Evolutionary conservation across 2,888 invertebrate species (phyloP).

Genomic region (Tipula vernalis): DNA sequence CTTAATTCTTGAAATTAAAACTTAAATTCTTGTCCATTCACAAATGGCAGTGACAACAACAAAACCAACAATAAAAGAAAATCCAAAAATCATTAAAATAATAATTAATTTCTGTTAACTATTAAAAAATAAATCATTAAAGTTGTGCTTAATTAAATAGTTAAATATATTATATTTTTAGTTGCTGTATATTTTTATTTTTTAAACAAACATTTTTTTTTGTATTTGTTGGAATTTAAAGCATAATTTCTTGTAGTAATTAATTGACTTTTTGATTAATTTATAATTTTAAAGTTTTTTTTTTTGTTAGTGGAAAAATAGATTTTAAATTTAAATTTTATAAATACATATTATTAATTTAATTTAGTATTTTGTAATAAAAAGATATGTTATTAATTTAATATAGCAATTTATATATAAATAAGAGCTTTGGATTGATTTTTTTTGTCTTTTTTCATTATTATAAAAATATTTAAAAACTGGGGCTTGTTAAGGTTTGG

Average conservation of each 20-base stretch:
- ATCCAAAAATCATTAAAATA: background rate
- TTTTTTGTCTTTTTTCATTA: background rate
- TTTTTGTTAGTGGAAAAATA: conserved; percentile 1
- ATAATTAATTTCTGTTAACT: background rate
- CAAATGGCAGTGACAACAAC: no score
- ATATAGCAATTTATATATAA: background rate
- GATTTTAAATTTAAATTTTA: conserved; percentile 4
- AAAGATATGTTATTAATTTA: background rate
- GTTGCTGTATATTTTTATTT: background rate
- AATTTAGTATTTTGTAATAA: background rate
- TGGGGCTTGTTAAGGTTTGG: background rate
- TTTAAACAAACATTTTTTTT: background rate
- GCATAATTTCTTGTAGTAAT: background rate
- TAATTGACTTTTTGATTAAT: conserved; percentile 4
- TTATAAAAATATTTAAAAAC: background rate
- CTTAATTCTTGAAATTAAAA: no score
- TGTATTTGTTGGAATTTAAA: background rate
- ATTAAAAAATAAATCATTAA: background rate
- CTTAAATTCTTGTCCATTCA: no score
- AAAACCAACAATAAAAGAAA: background rate
- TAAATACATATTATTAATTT: background rate
- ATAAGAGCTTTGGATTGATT: background rate
- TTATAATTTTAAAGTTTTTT: background rate
- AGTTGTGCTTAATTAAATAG: background rate
- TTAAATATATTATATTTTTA: background rate